Evolutionary conservation across 2,797 vertebrate genomes (phyloP).

Genomic region (Sarcoramphus papa): DNA sequence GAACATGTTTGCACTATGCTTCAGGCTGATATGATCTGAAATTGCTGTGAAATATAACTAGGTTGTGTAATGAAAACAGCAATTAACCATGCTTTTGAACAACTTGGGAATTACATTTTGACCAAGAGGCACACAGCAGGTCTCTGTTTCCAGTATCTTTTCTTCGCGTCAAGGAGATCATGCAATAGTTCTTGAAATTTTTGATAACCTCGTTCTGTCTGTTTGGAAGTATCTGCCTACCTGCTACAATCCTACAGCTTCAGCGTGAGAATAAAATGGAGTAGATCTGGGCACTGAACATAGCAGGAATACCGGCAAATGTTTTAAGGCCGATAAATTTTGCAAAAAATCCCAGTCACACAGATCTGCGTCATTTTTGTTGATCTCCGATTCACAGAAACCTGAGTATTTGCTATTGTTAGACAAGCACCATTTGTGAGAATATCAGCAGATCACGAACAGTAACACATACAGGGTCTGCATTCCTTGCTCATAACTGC

Average conservation of each 20-base stretch:
- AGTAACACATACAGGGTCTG: background rate
- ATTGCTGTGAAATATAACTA: background rate
- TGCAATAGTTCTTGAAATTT: background rate
- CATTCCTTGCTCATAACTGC: background rate
- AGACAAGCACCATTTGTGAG: background rate
- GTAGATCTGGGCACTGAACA: background rate
- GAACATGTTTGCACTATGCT: background rate
- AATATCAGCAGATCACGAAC: background rate
- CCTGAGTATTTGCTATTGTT: background rate
- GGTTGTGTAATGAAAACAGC: background rate
- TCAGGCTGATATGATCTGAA: background rate
- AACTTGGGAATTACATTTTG: background rate
- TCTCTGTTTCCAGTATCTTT: background rate
- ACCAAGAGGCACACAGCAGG: background rate
- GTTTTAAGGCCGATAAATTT: background rate
- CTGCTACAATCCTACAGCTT: background rate
- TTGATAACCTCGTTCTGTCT: background rate
- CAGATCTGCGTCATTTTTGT: background rate
- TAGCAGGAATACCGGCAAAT: background rate
- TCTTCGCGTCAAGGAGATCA: background rate
- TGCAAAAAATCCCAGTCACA: background rate
- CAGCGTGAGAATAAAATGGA: rapidly evolving
- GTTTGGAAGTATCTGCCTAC: background rate
- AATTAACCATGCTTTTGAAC: background rate
- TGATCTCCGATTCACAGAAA: background rate